Percentiles rank a stretch among this genome's conserved stretches.
These are phyloP conservation scores for Lasius fuliginosus DNA, from an alignment of 2,888 invertebrate genomes.

Conservation along the genomic window DNA sequence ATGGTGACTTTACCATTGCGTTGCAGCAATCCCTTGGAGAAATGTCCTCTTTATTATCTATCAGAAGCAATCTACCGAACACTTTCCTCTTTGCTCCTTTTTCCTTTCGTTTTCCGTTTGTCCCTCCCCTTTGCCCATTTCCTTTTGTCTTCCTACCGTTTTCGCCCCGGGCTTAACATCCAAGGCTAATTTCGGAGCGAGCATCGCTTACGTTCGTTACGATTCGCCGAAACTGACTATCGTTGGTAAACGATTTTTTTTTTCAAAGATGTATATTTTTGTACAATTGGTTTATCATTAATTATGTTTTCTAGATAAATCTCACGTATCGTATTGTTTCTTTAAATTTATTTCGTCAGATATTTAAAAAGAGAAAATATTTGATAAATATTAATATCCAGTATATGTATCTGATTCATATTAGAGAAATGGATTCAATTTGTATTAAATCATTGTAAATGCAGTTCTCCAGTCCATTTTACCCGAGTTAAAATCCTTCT, in stretches of 20 bases:
- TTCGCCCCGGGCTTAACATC: conserved; percentile 52
- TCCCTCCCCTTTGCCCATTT: neutral
- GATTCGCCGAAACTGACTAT: conserved; percentile 18
- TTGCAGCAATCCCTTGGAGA: conserved; percentile 76
- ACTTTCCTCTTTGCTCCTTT: conserved; percentile 62
- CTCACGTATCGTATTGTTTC: neutral
- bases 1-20: conserved; percentile 69
- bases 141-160: neutral
- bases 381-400: neutral
- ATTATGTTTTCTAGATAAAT: neutral
- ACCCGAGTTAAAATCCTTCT: neutral
- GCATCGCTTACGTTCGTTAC: conserved; percentile 37
- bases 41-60: conserved; percentile 82
- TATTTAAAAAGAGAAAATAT: neutral
- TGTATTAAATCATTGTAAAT: neutral
- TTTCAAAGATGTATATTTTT: conserved; percentile 3
- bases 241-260: conserved; percentile 7
- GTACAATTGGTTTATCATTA: neutral
- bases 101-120: conserved; percentile 34
- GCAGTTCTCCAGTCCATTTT: neutral
- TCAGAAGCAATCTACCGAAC: conserved; percentile 79
- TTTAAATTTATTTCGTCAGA: neutral
- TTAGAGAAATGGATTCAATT: neutral
- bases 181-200: conserved; percentile 53
- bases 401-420: neutral